Conservation (phyloP, 2,888 invertebrate species). For the Abrostola tripartita region DNA sequence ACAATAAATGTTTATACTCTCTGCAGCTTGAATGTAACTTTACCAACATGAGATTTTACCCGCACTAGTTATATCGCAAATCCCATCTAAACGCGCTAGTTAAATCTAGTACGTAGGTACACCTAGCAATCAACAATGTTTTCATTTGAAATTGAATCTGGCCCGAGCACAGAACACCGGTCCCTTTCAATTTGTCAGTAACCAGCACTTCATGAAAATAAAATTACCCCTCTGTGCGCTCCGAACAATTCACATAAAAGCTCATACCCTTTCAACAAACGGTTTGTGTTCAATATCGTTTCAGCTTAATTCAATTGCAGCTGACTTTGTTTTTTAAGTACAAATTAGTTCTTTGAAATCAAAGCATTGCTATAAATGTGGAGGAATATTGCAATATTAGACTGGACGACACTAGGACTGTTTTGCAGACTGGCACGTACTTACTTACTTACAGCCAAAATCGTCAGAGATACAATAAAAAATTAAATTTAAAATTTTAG, state of each 20-base stretch:
- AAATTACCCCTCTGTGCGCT: conserved; percentile 15
- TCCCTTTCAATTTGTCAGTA: conserved; percentile 18
- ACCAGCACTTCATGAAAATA: conserved; percentile 35
- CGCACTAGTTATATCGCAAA: neutral
- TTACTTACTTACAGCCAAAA: too few species aligned
- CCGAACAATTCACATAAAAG: conserved; percentile 30
- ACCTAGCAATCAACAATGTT: conserved; percentile 24
- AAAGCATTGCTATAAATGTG: conserved; percentile 14
- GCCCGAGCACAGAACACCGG: conserved; percentile 8
- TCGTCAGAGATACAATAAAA: too few species aligned
- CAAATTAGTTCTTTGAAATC: conserved; percentile 8
- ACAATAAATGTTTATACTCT: too few species aligned
- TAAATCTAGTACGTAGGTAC: neutral
- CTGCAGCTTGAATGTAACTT: too few species aligned
- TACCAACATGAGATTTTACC: too few species aligned
- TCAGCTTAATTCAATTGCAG: conserved; percentile 14
- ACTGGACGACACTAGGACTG: too few species aligned
- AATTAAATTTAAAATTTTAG: too few species aligned
- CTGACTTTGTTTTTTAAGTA: conserved; percentile 2
- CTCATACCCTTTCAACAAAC: conserved; percentile 10
- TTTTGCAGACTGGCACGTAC: too few species aligned
- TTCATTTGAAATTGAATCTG: conserved; percentile 54
- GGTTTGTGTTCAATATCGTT: conserved; percentile 17
- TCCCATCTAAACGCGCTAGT: neutral
- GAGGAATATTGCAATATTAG: too few species aligned